Percentiles rank a stretch among this genome's conserved stretches.
Evolutionary conservation across 2,888 invertebrate genomes (phyloP).

Genomic region (Brachycybe producta): DNA sequence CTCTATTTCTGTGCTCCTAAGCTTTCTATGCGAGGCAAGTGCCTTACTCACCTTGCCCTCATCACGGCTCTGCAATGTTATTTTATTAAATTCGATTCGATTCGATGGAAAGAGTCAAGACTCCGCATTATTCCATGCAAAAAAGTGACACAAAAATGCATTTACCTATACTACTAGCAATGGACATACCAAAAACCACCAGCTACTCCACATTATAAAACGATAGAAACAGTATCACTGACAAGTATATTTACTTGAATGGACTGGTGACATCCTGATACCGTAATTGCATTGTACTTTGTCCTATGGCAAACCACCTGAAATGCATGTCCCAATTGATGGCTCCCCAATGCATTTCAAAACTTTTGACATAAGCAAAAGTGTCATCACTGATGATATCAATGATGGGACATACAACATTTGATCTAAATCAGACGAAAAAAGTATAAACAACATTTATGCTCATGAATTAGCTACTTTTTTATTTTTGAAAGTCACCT

Average conservation of each 20-base stretch:
- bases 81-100: no score
- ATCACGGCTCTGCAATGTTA: no score
- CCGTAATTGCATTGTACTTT: constrained; percentile 48
- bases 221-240: background rate
- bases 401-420: constrained; percentile 70
- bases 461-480: background rate
- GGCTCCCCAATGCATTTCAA: constrained; percentile 94
- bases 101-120: no score
- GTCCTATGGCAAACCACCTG: constrained; percentile 67
- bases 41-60: no score
- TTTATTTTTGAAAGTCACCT: no score
- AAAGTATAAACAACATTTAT: background rate
- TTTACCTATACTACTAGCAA: no score
- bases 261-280: constrained; percentile 7
- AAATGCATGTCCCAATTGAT: constrained; percentile 96
- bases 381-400: constrained; percentile 93
- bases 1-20: no score
- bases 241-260: constrained; percentile 4
- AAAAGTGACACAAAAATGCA: no score
- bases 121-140: no score
- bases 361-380: constrained; percentile 84
- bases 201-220: constrained; percentile 6
- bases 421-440: constrained; percentile 32
- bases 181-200: no score
- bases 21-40: no score